phyloP scores from a whole-genome alignment of 2,888 invertebrate genomes.

The Cryptophagus acutangulus region DNA sequence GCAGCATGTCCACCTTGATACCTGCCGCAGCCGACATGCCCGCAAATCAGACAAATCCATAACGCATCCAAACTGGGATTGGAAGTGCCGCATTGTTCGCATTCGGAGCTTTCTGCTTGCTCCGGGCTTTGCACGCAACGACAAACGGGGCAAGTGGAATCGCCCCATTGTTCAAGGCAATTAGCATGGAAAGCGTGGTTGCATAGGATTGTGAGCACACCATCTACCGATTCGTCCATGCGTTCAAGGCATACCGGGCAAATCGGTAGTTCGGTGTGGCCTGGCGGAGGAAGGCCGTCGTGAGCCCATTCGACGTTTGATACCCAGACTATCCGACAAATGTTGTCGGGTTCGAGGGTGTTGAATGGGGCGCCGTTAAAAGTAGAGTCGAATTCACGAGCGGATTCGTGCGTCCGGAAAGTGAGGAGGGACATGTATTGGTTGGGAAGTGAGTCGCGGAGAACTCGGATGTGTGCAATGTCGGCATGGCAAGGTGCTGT shows the following conservation, averaged over 20 bases:
- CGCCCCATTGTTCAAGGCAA: constrained; percentile 94
- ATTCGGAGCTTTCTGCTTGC: constrained; percentile 55
- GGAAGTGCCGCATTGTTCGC: constrained; percentile 54
- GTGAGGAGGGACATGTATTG: constrained; percentile 97
- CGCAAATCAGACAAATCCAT: constrained; percentile 99
- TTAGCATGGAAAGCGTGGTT: constrained; percentile 97
- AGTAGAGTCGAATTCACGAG: constrained; percentile 86
- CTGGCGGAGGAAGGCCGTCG: constrained; percentile 62
- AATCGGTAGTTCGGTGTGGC: constrained; percentile 91
- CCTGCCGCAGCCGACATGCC: constrained; percentile 92
- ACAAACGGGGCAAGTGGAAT: constrained; percentile 97
- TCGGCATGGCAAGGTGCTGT: constrained; percentile 89
- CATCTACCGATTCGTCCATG: constrained; percentile 98
- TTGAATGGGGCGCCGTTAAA: constrained; percentile 93
- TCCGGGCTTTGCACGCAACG: constrained; percentile 63
- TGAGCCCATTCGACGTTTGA: constrained; percentile 83
- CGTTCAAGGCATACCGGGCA: constrained; percentile 94
- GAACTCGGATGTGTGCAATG: constrained; percentile 85
- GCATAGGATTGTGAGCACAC: constrained; percentile 94
- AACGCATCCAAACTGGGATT: constrained; percentile 68
- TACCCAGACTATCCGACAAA: constrained; percentile 95
- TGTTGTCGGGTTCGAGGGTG: constrained; percentile 82
- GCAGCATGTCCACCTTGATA: constrained; percentile 86
- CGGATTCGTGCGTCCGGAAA: constrained; percentile 68
- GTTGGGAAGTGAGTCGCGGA: constrained; percentile 87